Percentiles rank a stretch among this genome's conserved stretches.
phyloP scores from a whole-genome alignment of 2,888 invertebrate species.

The Morpho deidamia region DNA sequence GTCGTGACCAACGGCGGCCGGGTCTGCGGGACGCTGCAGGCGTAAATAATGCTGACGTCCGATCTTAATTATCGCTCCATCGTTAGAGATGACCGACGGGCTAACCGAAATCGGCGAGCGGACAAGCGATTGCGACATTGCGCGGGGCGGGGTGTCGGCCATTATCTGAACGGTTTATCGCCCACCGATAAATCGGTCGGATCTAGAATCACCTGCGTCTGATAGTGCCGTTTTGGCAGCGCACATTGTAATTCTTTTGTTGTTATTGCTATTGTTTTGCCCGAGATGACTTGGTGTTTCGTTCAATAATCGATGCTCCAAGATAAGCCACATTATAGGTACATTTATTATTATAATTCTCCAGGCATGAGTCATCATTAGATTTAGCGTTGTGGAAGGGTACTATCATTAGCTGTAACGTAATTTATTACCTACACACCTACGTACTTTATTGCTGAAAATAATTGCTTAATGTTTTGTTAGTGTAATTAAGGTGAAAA shows the following conservation, averaged over 20 bases:
- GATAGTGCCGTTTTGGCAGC: constrained; percentile 65
- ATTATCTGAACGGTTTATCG: constrained; percentile 61
- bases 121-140: constrained; percentile 68
- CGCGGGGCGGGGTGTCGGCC: constrained; percentile 26
- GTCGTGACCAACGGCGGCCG: constrained; percentile 66
- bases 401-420: constrained; percentile 18
- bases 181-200: constrained; percentile 59
- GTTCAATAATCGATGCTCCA: constrained; percentile 28
- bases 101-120: constrained; percentile 59
- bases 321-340: constrained; percentile 27
- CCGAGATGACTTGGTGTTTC: constrained; percentile 59
- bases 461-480: not conserved
- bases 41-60: constrained; percentile 73
- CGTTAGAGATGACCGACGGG: constrained; percentile 70
- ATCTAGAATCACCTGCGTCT: constrained; percentile 59
- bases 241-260: constrained; percentile 72
- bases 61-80: constrained; percentile 76
- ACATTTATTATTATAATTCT: constrained; percentile 22
- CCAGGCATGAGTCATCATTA: constrained; percentile 18
- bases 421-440: constrained; percentile 17
- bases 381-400: constrained; percentile 15
- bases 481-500: constrained; percentile 8
- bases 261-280: constrained; percentile 64
- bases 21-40: constrained; percentile 70
- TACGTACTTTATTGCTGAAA: constrained; percentile 17